Evolutionary conservation across 37 sponge, comb jelly and placozoan species (phyloP), one percentile per base, ranked within the genome.

Genomic region (Haliclona indistincta): DNA sequence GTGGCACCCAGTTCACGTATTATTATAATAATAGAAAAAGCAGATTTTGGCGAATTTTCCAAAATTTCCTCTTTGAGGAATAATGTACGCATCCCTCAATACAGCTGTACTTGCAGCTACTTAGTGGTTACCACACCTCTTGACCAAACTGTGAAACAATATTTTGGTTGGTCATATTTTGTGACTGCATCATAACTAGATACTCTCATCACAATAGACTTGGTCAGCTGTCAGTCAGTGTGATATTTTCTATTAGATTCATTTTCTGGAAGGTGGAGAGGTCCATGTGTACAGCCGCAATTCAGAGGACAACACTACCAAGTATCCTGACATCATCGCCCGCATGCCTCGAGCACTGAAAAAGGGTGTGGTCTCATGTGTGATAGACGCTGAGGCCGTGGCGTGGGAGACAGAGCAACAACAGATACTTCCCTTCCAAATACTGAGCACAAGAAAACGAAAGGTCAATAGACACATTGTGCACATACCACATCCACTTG

Each of bases 381-480:
- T 98, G 22, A 80, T 98, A 22, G 99, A 98, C 61, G 45, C 91
- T 47, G 99, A 98, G 77, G 94, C 91, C 4, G 99, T 98, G 43
- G 99, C 99, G 30, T 91, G 99, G 93, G 99, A 98, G 67, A 80
- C 60, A 29, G 99, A 95, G 66, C 89, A 92, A 75, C 36, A 82
- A 37, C 82, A 93, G 76, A 98, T 93, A 26, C 86, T 95, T 17
- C 99, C 99, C 1, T 98, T 98, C 69, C 99, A 98, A 80, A 78
- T 93, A 6, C 77, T 97, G 64, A 97, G 92, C 78, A 96, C 97
- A 15, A 85, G 97, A 45, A 96, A 96, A 74, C 63, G 94, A 28
- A 96, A 96, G 84, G 96, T n/a, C n/a, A n/a, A n/a, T n/a, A n/a
- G n/a, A n/a, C n/a, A n/a, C n/a, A n/a, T 11, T 17, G 11, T 19